These are phyloP conservation scores for Odontomachus brunneus DNA, from an alignment of 1,140 invertebrate species.

Conservation along the genomic window DNA sequence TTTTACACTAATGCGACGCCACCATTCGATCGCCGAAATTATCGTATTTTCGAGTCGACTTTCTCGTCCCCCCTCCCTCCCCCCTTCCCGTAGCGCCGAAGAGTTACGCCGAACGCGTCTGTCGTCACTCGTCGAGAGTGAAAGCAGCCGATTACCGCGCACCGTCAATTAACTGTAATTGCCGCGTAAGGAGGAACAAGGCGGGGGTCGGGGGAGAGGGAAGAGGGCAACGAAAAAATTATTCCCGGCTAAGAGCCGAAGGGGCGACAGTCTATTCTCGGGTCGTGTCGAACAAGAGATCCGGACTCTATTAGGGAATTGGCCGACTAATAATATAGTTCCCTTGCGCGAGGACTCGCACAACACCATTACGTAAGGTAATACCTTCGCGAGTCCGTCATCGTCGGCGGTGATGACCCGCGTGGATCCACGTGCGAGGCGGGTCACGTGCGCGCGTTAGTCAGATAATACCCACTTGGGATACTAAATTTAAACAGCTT, in stretches of 20 bases:
- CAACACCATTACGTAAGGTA: conserved; percentile 54
- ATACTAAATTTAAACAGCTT: too few relatives aligned
- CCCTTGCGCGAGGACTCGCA: conserved; percentile 34
- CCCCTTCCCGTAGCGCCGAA: neutral
- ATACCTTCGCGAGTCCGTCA: neutral
- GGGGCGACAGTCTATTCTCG: conserved; percentile 59
- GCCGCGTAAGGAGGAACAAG: conserved; percentile 6
- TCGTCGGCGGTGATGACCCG: neutral
- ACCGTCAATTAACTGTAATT: conserved; percentile 62
- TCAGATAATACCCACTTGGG: too few relatives aligned
- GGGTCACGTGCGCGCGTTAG: too few relatives aligned
- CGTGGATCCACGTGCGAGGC: too few relatives aligned
- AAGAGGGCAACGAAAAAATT: conserved; percentile 22
- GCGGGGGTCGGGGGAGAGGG: neutral
- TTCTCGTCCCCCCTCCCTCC: neutral
- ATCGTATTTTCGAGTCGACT: neutral
- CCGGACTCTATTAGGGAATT: conserved; percentile 74
- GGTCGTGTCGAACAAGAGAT: conserved; percentile 61
- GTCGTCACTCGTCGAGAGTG: conserved; percentile 57
- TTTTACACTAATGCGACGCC: neutral
- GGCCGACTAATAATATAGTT: conserved; percentile 73
- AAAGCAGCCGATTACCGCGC: conserved; percentile 60
- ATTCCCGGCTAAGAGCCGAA: conserved; percentile 33
- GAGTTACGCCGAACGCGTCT: conserved; percentile 23
- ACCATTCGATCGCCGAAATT: conserved; percentile 3